Percentiles rank a stretch among this genome's conserved stretches.
These are phyloP conservation scores for Lates calcarifer DNA, from an alignment of 2,113 vertebrate species.

Conservation along the genomic window DNA sequence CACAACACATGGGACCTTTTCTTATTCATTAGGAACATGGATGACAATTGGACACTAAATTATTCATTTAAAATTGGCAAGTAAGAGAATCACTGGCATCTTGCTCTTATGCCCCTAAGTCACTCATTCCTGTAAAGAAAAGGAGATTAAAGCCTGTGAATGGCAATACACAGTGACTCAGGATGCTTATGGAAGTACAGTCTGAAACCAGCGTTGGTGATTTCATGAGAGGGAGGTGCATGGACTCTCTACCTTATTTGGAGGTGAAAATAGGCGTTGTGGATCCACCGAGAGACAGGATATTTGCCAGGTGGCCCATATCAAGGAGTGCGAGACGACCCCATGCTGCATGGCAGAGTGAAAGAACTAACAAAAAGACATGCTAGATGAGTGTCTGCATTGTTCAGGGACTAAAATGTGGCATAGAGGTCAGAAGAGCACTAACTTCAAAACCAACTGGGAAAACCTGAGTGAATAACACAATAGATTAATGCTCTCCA, in stretches of 20 bases:
- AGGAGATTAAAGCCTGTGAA: constrained; percentile 36
- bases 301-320: constrained; percentile 67
- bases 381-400: not conserved
- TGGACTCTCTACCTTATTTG: constrained; percentile 55
- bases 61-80: constrained; percentile 63
- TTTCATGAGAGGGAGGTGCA: constrained; percentile 5
- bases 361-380: constrained; percentile 45
- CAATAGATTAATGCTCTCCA: not conserved
- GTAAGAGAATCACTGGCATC: constrained; percentile 18
- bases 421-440: constrained; percentile 30
- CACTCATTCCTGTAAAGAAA: constrained; percentile 28
- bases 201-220: constrained; percentile 38
- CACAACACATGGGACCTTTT: constrained; percentile 57
- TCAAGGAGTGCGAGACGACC: constrained; percentile 48
- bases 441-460: not conserved
- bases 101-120: constrained; percentile 28
- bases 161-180: constrained; percentile 29
- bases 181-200: constrained; percentile 17
- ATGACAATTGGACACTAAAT: constrained; percentile 62
- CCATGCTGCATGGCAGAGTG: constrained; percentile 30
- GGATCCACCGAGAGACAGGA: constrained; percentile 48
- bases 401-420: constrained; percentile 38
- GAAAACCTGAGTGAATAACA: constrained; percentile 9
- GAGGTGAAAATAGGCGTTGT: constrained; percentile 74
- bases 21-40: constrained; percentile 72